Evolutionary conservation across 1,140 invertebrate genomes (phyloP).

Genomic region (Xylocopa sonorina): DNA sequence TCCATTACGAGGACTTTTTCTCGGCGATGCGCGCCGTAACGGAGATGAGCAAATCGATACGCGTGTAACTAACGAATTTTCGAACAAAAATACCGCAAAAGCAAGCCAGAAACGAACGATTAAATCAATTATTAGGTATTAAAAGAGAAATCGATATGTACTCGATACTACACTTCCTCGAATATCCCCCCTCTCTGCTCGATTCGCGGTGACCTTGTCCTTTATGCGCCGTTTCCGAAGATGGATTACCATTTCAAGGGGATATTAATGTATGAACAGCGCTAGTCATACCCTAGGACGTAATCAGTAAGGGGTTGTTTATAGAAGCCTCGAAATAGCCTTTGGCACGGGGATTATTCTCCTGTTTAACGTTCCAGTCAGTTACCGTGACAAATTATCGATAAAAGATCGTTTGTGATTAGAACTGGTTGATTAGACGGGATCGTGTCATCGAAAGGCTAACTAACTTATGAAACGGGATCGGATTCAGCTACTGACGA

Average conservation of each 20-base stretch:
- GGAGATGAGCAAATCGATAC: too few relatives aligned
- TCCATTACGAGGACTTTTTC: conserved; percentile 1
- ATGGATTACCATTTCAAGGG: background rate
- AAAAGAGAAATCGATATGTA: background rate
- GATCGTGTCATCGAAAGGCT: background rate
- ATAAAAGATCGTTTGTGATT: background rate
- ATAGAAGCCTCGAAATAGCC: background rate
- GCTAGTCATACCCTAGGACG: background rate
- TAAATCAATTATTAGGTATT: too few relatives aligned
- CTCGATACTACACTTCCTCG: background rate
- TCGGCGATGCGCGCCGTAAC: too few relatives aligned
- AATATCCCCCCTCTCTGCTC: background rate
- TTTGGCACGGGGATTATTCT: background rate
- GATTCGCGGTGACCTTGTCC: background rate
- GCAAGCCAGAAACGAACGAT: too few relatives aligned
- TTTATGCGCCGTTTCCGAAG: background rate
- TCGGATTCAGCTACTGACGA: background rate
- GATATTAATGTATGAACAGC: conserved; percentile 11
- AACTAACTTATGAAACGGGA: background rate
- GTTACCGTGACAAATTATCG: background rate
- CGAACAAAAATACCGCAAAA: too few relatives aligned
- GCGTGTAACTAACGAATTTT: too few relatives aligned
- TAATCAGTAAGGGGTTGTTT: background rate
- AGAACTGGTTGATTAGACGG: background rate
- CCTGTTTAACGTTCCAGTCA: background rate